Evolutionary conservation across 53 echinoderm and acorn worm species (phyloP).

Genomic region (Henricia sp.): DNA sequence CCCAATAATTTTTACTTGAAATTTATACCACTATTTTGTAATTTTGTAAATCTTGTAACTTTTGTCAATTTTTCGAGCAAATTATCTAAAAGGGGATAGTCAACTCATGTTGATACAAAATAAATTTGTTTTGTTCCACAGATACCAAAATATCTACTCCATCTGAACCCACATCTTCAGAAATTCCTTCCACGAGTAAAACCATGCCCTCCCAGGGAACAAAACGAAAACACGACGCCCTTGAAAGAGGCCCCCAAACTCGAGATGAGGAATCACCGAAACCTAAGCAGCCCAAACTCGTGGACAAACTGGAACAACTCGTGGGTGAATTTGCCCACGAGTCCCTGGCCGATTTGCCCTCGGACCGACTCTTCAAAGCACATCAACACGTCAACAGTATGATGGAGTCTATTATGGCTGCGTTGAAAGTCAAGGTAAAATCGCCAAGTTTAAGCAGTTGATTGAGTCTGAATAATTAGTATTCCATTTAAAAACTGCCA

Average conservation of each 20-base stretch:
- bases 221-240: conserved; percentile 34
- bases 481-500: no score
- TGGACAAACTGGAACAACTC: conserved; percentile 67
- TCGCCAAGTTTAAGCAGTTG: conserved; percentile 65
- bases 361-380: conserved; percentile 83
- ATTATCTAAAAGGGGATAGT: no score
- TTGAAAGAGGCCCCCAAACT: conserved; percentile 1
- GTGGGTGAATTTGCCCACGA: conserved; percentile 70
- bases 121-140: neutral
- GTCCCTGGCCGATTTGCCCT: conserved; percentile 63
- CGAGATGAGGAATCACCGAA: conserved; percentile 5
- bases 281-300: conserved; percentile 61
- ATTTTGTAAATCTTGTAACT: no score
- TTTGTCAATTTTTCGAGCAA: no score
- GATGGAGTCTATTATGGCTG: conserved; percentile 87
- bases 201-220: conserved; percentile 32
- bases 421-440: conserved; percentile 81
- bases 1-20: no score
- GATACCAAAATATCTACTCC: neutral
- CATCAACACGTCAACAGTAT: conserved; percentile 84
- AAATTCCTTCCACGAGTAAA: neutral
- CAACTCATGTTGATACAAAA: neutral
- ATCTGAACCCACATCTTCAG: neutral
- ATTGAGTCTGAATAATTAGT: no score
- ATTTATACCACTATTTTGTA: no score